Conservation (phyloP, 2,113 vertebrate genomes). For the Diadophis punctatus region DNA sequence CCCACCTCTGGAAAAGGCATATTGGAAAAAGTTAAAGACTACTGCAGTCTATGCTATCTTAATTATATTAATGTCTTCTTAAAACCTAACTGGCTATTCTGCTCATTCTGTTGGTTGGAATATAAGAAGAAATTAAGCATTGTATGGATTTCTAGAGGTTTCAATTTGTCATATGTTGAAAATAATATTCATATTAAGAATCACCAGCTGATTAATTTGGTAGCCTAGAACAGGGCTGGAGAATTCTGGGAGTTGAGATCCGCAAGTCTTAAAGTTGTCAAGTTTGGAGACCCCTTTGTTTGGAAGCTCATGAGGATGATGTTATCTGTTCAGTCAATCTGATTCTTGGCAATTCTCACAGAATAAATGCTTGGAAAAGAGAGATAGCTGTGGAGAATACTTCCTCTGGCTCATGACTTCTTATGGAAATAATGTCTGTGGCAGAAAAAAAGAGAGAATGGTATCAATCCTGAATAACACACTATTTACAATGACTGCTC, state of each 20-base stretch:
- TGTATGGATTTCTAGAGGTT: not conserved
- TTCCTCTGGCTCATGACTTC: not conserved
- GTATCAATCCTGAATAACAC: not conserved
- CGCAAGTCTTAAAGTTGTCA: not conserved
- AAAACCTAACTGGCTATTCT: not conserved
- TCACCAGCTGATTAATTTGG: not conserved
- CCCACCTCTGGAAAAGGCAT: not conserved
- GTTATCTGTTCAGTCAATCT: not conserved
- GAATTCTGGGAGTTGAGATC: not conserved
- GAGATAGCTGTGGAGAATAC: not conserved
- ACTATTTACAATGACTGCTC: not conserved
- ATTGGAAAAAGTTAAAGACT: not conserved
- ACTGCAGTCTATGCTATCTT: not conserved
- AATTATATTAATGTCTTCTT: not conserved
- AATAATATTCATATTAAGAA: not conserved
- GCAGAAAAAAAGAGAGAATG: not conserved
- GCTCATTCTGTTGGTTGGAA: not conserved
- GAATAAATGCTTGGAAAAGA: not conserved
- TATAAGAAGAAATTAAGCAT: not conserved
- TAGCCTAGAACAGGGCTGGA: not conserved
- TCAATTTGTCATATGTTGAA: not conserved
- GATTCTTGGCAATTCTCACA: not conserved
- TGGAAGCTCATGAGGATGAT: not conserved
- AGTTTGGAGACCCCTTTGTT: not conserved
- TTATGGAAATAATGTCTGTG: not conserved